Evolutionary conservation across 1,140 invertebrate species (phyloP), one percentile per base, ranked within the genome.

Genomic region (Drosophila mayri): DNA sequence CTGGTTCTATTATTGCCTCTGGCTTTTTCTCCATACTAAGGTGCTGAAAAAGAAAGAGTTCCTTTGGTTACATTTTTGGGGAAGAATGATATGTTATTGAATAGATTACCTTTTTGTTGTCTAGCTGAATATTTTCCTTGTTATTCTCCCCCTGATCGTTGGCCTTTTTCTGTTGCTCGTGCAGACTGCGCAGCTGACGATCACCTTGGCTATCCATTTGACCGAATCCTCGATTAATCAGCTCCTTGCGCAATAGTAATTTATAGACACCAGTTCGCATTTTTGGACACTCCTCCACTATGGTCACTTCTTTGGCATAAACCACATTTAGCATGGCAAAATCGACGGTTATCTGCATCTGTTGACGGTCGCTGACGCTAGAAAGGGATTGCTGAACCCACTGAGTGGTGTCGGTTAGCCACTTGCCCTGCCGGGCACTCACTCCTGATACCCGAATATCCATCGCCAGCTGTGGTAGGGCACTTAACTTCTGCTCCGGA

Each of bases 261-360:
- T 40, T 50, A 30, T 65, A 52, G 1, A 90, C 73, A 20, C 32
- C 37, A 0, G 77, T 84, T 11, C 49, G 22, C 59, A 88, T 54
- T 0, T 30, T 20, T 0, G n/a, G 73, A n/a, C 84, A 88, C 3
- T 81, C 41, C 44, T 84, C 67, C 7, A 84, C 16, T 18, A 90
- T 11, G 0, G 37, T 6, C 0, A 88, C 44, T 32, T 90, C 73
- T 38, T 35, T 68, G 5, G 41, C 77, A 38, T 78, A 78, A 20
- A 68, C 32, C 9, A 67, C 38, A 43, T 78, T 11, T 0, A 75
- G 16, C 50, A 90, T 18, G 8, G 49, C 20, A 10, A 78, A 84
- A 3, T 77, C 73, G 0, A 88, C 59, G 14, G 5, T 57, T 8
- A 88, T 8, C 16, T 78, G 73, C 18, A 90, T 14, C 0, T 75